A percentile compares a stretch with the other conserved stretches of the same genome.
phyloP scores from a whole-genome alignment of 2,888 invertebrate species.

The Brachycybe producta region DNA sequence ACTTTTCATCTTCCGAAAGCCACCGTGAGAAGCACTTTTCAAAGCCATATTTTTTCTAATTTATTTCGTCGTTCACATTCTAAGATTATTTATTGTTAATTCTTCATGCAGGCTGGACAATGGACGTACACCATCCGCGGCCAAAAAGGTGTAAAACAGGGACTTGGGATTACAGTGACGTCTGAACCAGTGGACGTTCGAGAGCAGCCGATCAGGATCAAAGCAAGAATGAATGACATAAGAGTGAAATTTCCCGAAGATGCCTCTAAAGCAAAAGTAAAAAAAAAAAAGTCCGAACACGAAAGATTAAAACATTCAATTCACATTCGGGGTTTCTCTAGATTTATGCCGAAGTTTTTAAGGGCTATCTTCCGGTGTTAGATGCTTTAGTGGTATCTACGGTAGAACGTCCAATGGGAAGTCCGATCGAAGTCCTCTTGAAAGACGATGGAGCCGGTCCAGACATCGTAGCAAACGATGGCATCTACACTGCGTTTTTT shows the following conservation, averaged over 20 bases:
- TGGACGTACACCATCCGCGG: conserved; percentile 16
- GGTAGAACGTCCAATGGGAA: conserved; percentile 24
- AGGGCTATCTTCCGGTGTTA: conserved; percentile 24
- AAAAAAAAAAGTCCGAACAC: background rate
- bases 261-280: conserved; percentile 19
- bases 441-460: conserved; percentile 25
- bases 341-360: conserved; percentile 24
- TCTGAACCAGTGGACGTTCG: conserved; percentile 22
- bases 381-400: conserved; percentile 24
- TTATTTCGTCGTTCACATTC: too few species aligned
- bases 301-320: background rate
- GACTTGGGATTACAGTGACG: conserved; percentile 21
- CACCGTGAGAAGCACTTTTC: background rate
- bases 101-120: conserved; percentile 14
- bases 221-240: conserved; percentile 23
- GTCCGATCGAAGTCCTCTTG: conserved; percentile 22
- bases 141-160: conserved; percentile 6
- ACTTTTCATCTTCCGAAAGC: conserved; percentile 4
- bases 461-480: conserved; percentile 26
- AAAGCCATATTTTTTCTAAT: too few species aligned
- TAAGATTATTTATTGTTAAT: background rate
- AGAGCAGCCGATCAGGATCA: conserved; percentile 23
- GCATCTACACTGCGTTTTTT: conserved; percentile 31
- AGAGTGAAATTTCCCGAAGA: conserved; percentile 22
- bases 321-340: background rate